phyloP scores from a whole-genome alignment of 2,888 invertebrate genomes.

The Aporophyla nigra region DNA sequence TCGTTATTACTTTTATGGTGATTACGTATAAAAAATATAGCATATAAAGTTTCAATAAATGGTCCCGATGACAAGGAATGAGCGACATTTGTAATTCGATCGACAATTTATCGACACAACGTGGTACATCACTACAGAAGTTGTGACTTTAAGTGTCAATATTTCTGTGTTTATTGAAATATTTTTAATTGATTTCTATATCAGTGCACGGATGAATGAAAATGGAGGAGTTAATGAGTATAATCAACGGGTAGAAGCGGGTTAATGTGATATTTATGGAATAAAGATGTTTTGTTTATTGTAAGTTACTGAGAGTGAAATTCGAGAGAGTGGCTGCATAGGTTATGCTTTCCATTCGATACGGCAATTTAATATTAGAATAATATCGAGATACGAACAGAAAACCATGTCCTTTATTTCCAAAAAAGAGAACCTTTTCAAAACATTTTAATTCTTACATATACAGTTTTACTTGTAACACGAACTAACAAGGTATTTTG shows the following conservation, averaged over 20 bases:
- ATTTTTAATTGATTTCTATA: slow-evolving; percentile 57
- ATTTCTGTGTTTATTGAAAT: slow-evolving; percentile 45
- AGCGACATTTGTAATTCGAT: slow-evolving; percentile 56
- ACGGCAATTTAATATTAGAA: not conserved
- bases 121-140: slow-evolving; percentile 50
- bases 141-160: slow-evolving; percentile 43
- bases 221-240: slow-evolving; percentile 8
- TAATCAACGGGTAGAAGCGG: slow-evolving; percentile 20
- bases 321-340: not conserved
- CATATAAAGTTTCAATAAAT: slow-evolving; percentile 64
- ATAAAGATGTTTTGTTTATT: slow-evolving; percentile 34
- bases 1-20: slow-evolving; percentile 62
- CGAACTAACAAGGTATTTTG: not conserved
- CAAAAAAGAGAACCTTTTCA: not conserved
- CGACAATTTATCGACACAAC: slow-evolving; percentile 52
- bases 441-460: not conserved
- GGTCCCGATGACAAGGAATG: slow-evolving; percentile 52
- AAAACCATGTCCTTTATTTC: not conserved
- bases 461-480: not conserved
- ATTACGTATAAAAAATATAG: slow-evolving; percentile 59
- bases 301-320: slow-evolving; percentile 31
- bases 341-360: not conserved
- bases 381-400: not conserved
- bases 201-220: slow-evolving; percentile 33
- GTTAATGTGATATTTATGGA: slow-evolving; percentile 1